phyloP scores from a whole-genome alignment of 2,113 vertebrate species.

The Xiphias gladius region DNA sequence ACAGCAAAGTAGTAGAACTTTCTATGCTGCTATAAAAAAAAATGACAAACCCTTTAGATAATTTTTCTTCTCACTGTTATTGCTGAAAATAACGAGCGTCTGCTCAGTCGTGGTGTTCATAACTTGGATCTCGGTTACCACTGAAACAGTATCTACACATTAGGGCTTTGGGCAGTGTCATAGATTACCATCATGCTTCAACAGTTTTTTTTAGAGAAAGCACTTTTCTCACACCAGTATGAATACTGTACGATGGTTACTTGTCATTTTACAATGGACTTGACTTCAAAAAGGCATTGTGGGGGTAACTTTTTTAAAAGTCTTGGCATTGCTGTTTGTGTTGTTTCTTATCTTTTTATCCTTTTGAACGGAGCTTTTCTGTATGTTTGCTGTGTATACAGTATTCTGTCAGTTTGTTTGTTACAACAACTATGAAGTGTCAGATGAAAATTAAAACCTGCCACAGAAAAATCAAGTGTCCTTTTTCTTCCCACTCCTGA shows the following conservation, averaged over 20 bases:
- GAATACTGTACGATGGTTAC: conserved; percentile 18
- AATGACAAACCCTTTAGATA: conserved; percentile 43
- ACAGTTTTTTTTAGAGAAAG: conserved; percentile 19
- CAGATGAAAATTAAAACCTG: conserved; percentile 80
- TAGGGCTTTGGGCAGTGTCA: conserved; percentile 50
- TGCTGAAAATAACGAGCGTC: conserved; percentile 32
- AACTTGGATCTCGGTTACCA: conserved; percentile 26
- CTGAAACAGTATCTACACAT: conserved; percentile 31
- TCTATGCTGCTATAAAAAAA: conserved; percentile 50
- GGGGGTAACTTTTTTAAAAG: conserved; percentile 61
- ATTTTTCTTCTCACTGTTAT: conserved; percentile 36
- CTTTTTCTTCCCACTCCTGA: neutral
- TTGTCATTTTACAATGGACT: conserved; percentile 41
- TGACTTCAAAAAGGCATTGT: conserved; percentile 36
- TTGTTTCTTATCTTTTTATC: conserved; percentile 69
- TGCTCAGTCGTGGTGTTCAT: conserved; percentile 27
- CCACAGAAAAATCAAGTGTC: conserved; percentile 41
- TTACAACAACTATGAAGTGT: conserved; percentile 73
- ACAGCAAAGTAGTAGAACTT: conserved; percentile 22
- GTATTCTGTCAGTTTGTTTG: conserved; percentile 75
- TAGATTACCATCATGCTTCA: conserved; percentile 35
- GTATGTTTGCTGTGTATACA: conserved; percentile 73
- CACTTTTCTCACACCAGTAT: conserved; percentile 26
- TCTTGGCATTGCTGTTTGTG: conserved; percentile 73
- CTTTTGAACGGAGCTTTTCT: conserved; percentile 70